Base-by-base conservation (phyloP, 1,140 invertebrate genomes). In the Ips typographus region DNA sequence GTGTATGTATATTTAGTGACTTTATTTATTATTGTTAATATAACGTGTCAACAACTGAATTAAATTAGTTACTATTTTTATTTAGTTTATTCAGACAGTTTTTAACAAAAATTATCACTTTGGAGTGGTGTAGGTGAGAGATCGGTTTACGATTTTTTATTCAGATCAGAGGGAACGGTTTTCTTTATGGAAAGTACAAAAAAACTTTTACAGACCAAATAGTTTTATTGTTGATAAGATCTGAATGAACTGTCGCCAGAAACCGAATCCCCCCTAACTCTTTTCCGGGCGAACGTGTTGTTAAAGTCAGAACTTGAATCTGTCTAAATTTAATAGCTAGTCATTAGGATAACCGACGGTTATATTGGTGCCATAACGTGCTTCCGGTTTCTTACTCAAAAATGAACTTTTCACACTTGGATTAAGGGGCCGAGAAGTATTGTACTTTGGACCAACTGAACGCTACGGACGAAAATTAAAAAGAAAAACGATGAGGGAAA, bases 1-100 rank as follows among this genome's bases (percentile, higher is more conserved):
- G 56, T 68, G 68, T 70, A 70, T 68, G 68, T 70, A 70, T 70
- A 59, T 59, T 70, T 63, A 56, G 60, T 63, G 49, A 70, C 53
- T 56, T 64, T 70, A 64, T 70, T 64, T 70, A 62, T 61, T 55
- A 57, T 62, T 68, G 67, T 68, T 68, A 52, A 57, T 22, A 22
- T 47, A 66, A 68, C 62, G 39, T 67, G 55, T 58, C 38, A 61
- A 60, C 38, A 67, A 69, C 38, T 56, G 58, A 69, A 69, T 69
- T 62, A 69, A 68, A 57, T 58, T 44, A 55, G 36, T 56, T 61
- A 22, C 47, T 52, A 53, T 61, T 56, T 68, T 52, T 68, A 60
- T 68, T 56, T 62, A 42, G 47, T 68, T 68, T 56, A 8, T 68
- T 68, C 56, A 5, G n/a, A n/a, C 40, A 42, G 8, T 36, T 66